These are phyloP conservation scores for Anas flavirostris DNA, from an alignment of 2,797 vertebrate species.

Conservation along the genomic window DNA sequence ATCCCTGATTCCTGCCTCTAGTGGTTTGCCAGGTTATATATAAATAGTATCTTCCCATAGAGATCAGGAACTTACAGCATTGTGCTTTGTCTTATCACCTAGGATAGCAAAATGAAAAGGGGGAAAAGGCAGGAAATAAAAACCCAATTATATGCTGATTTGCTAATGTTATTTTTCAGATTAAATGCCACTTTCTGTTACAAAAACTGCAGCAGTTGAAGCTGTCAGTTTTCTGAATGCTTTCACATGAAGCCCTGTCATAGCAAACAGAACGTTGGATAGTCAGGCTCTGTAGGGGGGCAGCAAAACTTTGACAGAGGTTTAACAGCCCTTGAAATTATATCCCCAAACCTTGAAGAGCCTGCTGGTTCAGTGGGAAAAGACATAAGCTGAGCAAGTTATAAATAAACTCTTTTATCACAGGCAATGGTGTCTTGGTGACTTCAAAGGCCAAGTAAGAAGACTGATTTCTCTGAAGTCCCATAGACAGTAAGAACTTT, in stretches of 20 bases:
- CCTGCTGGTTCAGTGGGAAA: constrained; percentile 86
- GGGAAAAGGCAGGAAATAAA: constrained; percentile 62
- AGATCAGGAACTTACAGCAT: constrained; percentile 29
- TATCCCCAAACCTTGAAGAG: constrained; percentile 81
- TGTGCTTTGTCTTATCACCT: constrained; percentile 51
- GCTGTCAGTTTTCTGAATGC: constrained; percentile 77
- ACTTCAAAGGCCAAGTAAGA: constrained; percentile 83
- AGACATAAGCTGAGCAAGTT: constrained; percentile 83
- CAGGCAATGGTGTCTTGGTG: constrained; percentile 79
- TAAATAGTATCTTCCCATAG: constrained; percentile 7
- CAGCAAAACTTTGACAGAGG: constrained; percentile 84
- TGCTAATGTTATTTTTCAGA: constrained; percentile 81
- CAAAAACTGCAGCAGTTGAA: constrained; percentile 75
- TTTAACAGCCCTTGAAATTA: constrained; percentile 88
- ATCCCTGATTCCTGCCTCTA: background rate
- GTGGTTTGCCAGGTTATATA: background rate
- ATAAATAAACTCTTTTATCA: constrained; percentile 89
- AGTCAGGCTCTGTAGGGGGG: constrained; percentile 80
- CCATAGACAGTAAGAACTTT: constrained; percentile 79
- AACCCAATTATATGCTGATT: constrained; percentile 81
- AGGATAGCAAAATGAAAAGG: constrained; percentile 27
- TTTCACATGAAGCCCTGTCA: constrained; percentile 81
- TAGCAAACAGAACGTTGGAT: constrained; percentile 80
- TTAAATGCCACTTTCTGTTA: constrained; percentile 82
- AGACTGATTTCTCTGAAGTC: constrained; percentile 82